Conservation (phyloP, 1,140 invertebrate genomes). For the Drosophila bocqueti region DNA sequence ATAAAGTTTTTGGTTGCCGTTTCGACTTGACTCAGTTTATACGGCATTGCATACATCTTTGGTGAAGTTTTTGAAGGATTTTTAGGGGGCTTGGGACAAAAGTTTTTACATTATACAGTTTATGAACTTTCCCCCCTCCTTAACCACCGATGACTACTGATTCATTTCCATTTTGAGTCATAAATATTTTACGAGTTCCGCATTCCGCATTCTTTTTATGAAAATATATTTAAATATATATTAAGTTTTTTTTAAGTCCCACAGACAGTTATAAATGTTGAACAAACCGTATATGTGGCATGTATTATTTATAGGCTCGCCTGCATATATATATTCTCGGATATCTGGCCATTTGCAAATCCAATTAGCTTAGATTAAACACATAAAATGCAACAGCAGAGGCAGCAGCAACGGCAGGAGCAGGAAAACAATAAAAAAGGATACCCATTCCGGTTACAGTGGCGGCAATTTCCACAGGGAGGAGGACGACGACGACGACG, state of each 20-base stretch:
- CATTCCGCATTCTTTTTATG: background rate
- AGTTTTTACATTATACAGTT: slow-evolving; percentile 52
- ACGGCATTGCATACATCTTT: slow-evolving; percentile 36
- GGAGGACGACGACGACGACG: background rate
- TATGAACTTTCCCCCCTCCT: slow-evolving; percentile 18
- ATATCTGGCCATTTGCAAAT: slow-evolving; percentile 59
- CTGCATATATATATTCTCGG: slow-evolving; percentile 6
- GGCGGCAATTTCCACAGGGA: slow-evolving; percentile 11
- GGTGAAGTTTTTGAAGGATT: slow-evolving; percentile 38
- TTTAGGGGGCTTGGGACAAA: slow-evolving; percentile 7
- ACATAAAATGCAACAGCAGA: slow-evolving; percentile 48
- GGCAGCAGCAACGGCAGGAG: background rate
- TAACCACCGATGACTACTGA: slow-evolving; percentile 27
- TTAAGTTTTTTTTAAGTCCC: slow-evolving; percentile 7
- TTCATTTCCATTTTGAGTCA: slow-evolving; percentile 46
- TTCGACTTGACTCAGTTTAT: slow-evolving; percentile 22
- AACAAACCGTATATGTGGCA: slow-evolving; percentile 3
- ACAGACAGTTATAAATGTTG: slow-evolving; percentile 18
- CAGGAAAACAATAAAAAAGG: slow-evolving; percentile 10
- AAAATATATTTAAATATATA: slow-evolving; percentile 1
- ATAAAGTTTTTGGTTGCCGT: slow-evolving; percentile 11
- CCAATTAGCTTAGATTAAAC: slow-evolving; percentile 65
- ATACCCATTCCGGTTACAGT: slow-evolving; percentile 19
- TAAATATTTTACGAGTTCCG: slow-evolving; percentile 34
- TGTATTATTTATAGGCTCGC: slow-evolving; percentile 43